Conservation (phyloP, 2,888 invertebrate genomes). For the Xiphydria camelus region DNA sequence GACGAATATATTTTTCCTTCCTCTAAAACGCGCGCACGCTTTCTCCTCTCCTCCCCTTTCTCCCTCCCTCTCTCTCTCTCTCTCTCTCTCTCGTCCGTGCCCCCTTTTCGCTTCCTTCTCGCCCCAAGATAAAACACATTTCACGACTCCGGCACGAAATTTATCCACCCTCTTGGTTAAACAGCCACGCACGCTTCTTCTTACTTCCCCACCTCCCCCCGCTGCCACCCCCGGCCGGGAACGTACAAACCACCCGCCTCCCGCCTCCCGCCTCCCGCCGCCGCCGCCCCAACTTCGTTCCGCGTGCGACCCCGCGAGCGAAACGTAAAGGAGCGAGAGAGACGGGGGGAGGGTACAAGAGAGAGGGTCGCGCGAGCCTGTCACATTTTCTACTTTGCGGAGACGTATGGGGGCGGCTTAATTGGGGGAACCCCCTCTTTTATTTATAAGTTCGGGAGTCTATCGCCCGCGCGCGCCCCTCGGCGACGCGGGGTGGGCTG, state of each 20-base stretch:
- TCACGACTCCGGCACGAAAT: conserved; percentile 63
- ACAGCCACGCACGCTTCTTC: conserved; percentile 48
- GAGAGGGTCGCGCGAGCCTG: conserved; percentile 34
- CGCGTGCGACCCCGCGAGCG: background rate
- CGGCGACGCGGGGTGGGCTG: conserved; percentile 5
- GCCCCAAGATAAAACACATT: conserved; percentile 61
- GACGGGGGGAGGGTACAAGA: conserved; percentile 15
- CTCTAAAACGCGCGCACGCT: conserved; percentile 29
- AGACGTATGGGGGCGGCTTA: conserved; percentile 53
- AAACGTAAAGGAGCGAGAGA: conserved; percentile 6
- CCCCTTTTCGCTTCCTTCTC: conserved; percentile 27
- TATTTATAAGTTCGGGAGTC: conserved; percentile 55
- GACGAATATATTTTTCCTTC: conserved; percentile 31
- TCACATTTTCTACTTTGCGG: conserved; percentile 54
- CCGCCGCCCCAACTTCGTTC: no score
- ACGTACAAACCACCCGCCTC: no score
- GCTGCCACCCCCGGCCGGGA: conserved; percentile 17
- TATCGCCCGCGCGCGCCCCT: conserved; percentile 35
- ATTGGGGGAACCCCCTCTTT: conserved; percentile 50
- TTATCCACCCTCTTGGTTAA: conserved; percentile 53
- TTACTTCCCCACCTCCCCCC: conserved; percentile 23
- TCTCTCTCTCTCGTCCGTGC: no score
- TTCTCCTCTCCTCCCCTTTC: conserved; percentile 6
- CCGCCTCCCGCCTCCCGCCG: no score
- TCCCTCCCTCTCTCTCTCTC: conserved; percentile 18